phyloP scores from a whole-genome alignment of 1,140 invertebrate genomes.

The Drosophila oshimai region DNA sequence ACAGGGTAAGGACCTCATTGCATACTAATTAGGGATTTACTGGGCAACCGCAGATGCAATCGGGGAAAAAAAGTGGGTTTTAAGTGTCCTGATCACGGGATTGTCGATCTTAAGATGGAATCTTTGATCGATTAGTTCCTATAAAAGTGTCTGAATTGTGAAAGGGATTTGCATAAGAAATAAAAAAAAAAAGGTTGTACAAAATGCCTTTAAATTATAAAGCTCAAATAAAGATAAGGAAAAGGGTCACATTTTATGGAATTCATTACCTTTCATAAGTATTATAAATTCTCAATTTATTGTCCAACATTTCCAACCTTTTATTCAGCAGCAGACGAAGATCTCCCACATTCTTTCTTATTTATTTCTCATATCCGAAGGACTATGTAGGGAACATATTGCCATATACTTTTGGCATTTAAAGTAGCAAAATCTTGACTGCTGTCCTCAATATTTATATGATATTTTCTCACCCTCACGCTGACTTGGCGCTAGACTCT shows the following conservation, averaged over 20 bases:
- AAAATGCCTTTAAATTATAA: too few relatives aligned
- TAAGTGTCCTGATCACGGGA: not conserved
- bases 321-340: too few relatives aligned
- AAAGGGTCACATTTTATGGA: too few relatives aligned
- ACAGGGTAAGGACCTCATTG: not conserved
- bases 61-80: not conserved
- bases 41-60: constrained; percentile 15
- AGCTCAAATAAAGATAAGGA: too few relatives aligned
- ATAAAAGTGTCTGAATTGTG: not conserved
- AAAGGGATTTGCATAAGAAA: not conserved
- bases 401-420: not conserved
- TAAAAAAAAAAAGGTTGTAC: not conserved
- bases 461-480: constrained; percentile 28
- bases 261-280: too few relatives aligned
- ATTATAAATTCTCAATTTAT: too few relatives aligned
- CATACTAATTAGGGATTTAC: constrained; percentile 5
- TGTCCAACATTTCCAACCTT: too few relatives aligned
- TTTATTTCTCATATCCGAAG: not conserved
- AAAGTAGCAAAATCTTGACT: constrained; percentile 1
- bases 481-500: constrained; percentile 37
- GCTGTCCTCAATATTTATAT: not conserved
- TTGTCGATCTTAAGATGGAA: not conserved
- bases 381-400: not conserved
- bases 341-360: not conserved
- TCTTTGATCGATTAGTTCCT: constrained; percentile 6